Percentiles rank a stretch among this genome's conserved stretches.
phyloP scores from a whole-genome alignment of 2,113 vertebrate genomes.

The Oryzias curvinotus region DNA sequence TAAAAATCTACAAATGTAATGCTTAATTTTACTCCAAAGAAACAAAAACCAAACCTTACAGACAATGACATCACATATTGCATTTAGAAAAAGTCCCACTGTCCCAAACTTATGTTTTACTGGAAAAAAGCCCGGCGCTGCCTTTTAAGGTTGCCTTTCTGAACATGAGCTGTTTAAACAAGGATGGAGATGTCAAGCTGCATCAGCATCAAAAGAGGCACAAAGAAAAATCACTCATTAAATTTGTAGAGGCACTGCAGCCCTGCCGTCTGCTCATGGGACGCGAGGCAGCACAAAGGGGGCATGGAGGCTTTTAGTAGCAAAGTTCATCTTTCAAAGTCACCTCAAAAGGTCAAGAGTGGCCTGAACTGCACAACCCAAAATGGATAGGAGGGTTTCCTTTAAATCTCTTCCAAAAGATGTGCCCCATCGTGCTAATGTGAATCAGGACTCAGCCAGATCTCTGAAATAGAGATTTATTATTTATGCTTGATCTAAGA shows the following conservation, averaged over 20 bases:
- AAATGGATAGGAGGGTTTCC: constrained; percentile 6
- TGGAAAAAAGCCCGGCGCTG: constrained; percentile 23
- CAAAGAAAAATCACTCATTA: constrained; percentile 73
- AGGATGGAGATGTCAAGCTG: constrained; percentile 62
- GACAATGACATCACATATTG: too few relatives aligned
- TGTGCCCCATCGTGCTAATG: not conserved
- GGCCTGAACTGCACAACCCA: not conserved
- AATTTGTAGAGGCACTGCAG: constrained; percentile 62
- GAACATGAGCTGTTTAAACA: constrained; percentile 61
- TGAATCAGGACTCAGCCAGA: too few relatives aligned
- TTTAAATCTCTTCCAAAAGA: not conserved
- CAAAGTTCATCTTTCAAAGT: constrained; percentile 43
- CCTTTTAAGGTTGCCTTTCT: constrained; percentile 38
- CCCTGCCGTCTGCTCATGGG: constrained; percentile 32
- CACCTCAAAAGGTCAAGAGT: constrained; percentile 16
- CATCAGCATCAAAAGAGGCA: constrained; percentile 63
- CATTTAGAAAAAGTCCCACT: not conserved
- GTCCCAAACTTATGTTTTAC: not conserved
- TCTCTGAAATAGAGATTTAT: too few relatives aligned
- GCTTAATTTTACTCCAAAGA: not conserved
- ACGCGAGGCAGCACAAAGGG: constrained; percentile 16
- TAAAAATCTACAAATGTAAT: too few relatives aligned
- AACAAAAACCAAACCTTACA: not conserved
- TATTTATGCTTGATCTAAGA: too few relatives aligned
- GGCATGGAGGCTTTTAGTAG: constrained; percentile 28